Base-by-base conservation (phyloP, 30 jellyfish, hydroid and myxozoan species). In the Hydractinia symbiolongicarpus region DNA sequence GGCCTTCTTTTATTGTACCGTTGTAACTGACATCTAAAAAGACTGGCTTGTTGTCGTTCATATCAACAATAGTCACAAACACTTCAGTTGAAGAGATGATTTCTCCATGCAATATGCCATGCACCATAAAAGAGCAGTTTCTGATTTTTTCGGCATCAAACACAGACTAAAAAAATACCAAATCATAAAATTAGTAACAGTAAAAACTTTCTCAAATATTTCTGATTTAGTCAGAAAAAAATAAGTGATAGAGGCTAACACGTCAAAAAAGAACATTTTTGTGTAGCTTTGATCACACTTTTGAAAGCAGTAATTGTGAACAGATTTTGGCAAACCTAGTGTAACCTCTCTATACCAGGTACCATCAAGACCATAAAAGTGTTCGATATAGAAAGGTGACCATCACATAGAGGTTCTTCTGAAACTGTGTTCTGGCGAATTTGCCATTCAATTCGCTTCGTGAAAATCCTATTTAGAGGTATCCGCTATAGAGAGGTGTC, bases 1-100 rank as follows among this genome's bases (percentile, higher is more conserved):
- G 77, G 66, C 98, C 95, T 88, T 93, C 98, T 19, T 68, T 86
- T 15, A 87, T 78, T 71, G 79, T 81, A 21, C 98, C 98, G 52
- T 17, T 49, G 88, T 86, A 93, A 6, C 95, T 19, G 30, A 61
- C 73, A 53, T 80, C 74, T 54, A 61, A 44, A 58, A 93, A 87
- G 50, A 78, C 53, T 5, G 98, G 98, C 55, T 83, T 72, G 81
- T 93, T 93, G 84, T 93, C 98, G 67, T 93, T 93, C 78, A 79
- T 75, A 73, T 93, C 96, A 55, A 57, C 68, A 13, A 93, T 79
- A 64, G 61, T 67, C 15, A 93, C 95, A 67, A 66, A 55, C n/a
- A 93, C 88, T 7, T 68, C 52, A 5, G 89, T 53, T 57, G 83
- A 13, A 72, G 81, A 66, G 6, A 66, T 58, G 67, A 79, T 73